Conservation (phyloP, 2,797 vertebrate species). For the Lutra lutra region DNA sequence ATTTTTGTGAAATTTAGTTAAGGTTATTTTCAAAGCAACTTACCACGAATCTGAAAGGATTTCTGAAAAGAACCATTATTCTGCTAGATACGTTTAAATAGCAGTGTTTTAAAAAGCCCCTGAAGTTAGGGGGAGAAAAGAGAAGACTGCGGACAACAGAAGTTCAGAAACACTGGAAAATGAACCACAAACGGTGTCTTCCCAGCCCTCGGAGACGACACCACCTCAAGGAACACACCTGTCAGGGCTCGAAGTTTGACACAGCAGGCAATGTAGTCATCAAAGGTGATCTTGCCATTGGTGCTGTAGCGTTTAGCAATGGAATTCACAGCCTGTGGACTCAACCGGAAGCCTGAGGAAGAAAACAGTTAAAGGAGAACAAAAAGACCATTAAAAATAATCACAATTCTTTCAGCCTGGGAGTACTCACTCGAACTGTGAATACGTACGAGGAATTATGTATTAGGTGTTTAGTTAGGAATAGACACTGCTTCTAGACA, state of each 20-base stretch:
- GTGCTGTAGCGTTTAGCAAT: slow-evolving; percentile 92
- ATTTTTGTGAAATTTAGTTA: not conserved
- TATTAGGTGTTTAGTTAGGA: not conserved
- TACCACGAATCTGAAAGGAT: not conserved
- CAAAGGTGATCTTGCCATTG: slow-evolving; percentile 92
- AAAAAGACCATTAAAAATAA: not conserved
- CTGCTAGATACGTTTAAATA: not conserved
- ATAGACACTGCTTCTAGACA: not conserved
- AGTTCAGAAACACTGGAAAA: not conserved
- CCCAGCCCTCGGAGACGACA: not conserved
- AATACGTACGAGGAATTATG: not conserved
- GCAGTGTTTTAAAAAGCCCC: not conserved
- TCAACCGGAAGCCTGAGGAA: slow-evolving; percentile 92
- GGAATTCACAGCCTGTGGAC: slow-evolving; percentile 91
- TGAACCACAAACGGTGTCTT: not conserved
- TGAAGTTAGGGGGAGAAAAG: not conserved
- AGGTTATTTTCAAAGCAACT: not conserved
- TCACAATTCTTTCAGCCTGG: not conserved
- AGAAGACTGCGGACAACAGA: not conserved
- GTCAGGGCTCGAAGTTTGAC: slow-evolving; percentile 94
- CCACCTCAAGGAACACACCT: slow-evolving; percentile 85
- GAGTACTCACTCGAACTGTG: not conserved
- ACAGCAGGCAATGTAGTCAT: slow-evolving; percentile 95
- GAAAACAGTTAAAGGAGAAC: not conserved
- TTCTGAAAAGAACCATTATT: not conserved